Conservation (phyloP, 92 coral and sea anemone genomes). For the Nematostella vectensis region DNA sequence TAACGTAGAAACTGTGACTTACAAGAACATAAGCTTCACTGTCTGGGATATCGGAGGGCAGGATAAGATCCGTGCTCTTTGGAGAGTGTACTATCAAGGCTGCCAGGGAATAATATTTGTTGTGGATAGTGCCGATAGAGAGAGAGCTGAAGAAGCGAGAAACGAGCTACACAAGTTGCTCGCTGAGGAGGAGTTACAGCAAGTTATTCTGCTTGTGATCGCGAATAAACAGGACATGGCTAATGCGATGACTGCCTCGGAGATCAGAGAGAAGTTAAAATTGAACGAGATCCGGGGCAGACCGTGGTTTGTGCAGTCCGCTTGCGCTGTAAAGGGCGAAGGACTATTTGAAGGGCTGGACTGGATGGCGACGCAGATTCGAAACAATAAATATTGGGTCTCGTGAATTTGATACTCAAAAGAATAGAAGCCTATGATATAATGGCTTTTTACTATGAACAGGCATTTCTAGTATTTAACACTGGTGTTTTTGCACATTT, state of each 20-base stretch:
- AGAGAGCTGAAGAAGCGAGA: conserved; percentile 72
- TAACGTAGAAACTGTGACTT: conserved; percentile 91
- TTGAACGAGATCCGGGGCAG: conserved; percentile 58
- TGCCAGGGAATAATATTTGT: conserved; percentile 89
- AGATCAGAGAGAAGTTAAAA: conserved; percentile 82
- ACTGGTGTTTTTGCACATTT: too few species aligned
- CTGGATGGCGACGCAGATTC: conserved; percentile 90
- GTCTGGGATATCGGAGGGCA: conserved; percentile 99
- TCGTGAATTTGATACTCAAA: too few species aligned
- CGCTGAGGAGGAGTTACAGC: conserved; percentile 61
- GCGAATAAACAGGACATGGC: conserved; percentile 94
- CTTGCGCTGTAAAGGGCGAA: conserved; percentile 89
- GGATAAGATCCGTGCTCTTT: conserved; percentile 86
- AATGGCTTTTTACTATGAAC: too few species aligned
- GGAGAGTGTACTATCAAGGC: conserved; percentile 92
- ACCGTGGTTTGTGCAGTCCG: conserved; percentile 91
- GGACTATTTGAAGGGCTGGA: conserved; percentile 91
- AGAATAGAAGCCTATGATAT: too few species aligned
- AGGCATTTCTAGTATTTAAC: too few species aligned
- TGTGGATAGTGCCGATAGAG: conserved; percentile 86
- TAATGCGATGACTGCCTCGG: conserved; percentile 79
- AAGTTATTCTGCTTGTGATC: conserved; percentile 76
- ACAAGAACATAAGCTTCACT: conserved; percentile 88
- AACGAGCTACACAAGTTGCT: conserved; percentile 69
- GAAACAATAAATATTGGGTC: conserved; percentile 52